Evolutionary conservation across 2,113 vertebrate genomes (phyloP).

Genomic region (Cryptoleucopteryx plumbea): DNA sequence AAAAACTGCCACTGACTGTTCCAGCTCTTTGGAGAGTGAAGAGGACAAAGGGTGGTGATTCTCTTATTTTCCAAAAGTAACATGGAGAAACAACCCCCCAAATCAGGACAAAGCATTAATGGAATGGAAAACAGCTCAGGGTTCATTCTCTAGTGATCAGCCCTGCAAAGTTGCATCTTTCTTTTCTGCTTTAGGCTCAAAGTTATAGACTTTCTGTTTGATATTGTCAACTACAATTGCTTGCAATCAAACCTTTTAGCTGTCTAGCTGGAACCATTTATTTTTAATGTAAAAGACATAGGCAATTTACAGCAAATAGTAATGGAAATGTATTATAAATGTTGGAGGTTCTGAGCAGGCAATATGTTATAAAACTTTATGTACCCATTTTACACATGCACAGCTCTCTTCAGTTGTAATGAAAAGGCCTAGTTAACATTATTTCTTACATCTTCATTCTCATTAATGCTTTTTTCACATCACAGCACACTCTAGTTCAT

Average conservation of each 20-base stretch:
- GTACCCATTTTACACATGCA: not conserved
- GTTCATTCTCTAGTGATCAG: not conserved
- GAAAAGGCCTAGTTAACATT: conserved; percentile 39
- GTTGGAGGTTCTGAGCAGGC: conserved; percentile 38
- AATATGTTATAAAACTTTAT: conserved; percentile 57
- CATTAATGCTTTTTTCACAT: not conserved
- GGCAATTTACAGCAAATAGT: conserved; percentile 58
- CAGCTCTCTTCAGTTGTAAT: not conserved
- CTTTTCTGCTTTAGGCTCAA: not conserved
- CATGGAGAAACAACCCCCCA: not conserved
- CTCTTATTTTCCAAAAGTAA: not conserved
- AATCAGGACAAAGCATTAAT: not conserved
- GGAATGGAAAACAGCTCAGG: not conserved
- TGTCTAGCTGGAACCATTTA: conserved; percentile 51
- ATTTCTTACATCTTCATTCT: conserved; percentile 30
- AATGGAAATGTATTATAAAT: conserved; percentile 53
- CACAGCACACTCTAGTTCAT: not conserved
- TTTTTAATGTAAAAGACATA: conserved; percentile 48
- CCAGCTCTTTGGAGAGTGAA: not conserved
- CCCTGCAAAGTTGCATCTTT: not conserved
- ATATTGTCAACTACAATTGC: conserved; percentile 12
- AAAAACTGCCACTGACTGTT: not conserved
- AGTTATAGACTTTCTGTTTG: conserved; percentile 11
- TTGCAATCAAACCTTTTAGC: conserved; percentile 50
- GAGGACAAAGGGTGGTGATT: not conserved